Evolutionary conservation across 1,140 invertebrate genomes (phyloP).

Genomic region (Tenebrio molitor): DNA sequence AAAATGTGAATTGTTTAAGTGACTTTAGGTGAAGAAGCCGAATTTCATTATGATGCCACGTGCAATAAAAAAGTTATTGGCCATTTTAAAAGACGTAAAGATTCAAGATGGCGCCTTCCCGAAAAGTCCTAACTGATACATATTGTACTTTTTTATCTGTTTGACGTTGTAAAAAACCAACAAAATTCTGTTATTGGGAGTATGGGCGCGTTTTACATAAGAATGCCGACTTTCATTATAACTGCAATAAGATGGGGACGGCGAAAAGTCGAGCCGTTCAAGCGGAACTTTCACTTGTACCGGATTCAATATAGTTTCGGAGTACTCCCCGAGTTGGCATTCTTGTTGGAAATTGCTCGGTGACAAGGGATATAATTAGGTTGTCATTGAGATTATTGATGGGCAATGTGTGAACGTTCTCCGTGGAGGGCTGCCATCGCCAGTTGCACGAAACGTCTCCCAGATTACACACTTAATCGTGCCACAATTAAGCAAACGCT

Average conservation of each 20-base stretch:
- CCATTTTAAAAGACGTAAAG: conserved; percentile 25
- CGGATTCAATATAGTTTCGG: conserved; percentile 11
- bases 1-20: conserved; percentile 16
- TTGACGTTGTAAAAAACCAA: conserved; percentile 2
- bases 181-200: not conserved
- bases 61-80: conserved; percentile 34
- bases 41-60: conserved; percentile 33
- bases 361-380: conserved; percentile 29
- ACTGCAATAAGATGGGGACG: conserved; percentile 29
- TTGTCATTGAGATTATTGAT: conserved; percentile 39
- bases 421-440: not conserved
- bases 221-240: conserved; percentile 25
- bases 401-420: conserved; percentile 5
- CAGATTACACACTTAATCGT: conserved; percentile 8
- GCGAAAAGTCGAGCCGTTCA: not conserved
- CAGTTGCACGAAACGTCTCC: conserved; percentile 8
- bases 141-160: conserved; percentile 22
- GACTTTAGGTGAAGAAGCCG: not conserved
- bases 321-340: not conserved
- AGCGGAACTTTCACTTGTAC: conserved; percentile 2
- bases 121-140: conserved; percentile 11
- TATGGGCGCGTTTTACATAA: conserved; percentile 4
- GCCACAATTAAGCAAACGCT: conserved; percentile 30
- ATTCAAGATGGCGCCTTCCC: conserved; percentile 2
- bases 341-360: conserved; percentile 1